These are phyloP conservation scores for Amorpha juglandis DNA, from an alignment of 2,888 invertebrate genomes.

Conservation along the genomic window DNA sequence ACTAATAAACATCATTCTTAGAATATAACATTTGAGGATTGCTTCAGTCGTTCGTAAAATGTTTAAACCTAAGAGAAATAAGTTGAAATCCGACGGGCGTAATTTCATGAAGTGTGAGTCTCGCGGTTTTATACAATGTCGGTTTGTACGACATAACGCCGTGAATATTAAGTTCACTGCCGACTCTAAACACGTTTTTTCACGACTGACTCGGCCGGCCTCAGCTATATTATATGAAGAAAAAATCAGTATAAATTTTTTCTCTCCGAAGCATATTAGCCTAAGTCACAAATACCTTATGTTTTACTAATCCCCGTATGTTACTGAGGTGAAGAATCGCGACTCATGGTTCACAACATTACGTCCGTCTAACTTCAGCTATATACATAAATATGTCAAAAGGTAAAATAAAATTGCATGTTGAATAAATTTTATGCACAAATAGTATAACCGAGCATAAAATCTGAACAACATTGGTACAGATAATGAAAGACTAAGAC, in stretches of 20 bases:
- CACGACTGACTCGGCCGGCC: no score
- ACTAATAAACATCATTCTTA: conserved; percentile 37
- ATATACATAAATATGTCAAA: conserved; percentile 63
- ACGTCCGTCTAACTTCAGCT: background rate
- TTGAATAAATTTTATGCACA: conserved; percentile 55
- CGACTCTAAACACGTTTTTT: no score
- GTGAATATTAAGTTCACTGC: no score
- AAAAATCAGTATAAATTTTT: no score
- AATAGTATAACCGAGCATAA: conserved; percentile 38
- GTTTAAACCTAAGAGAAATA: conserved; percentile 58
- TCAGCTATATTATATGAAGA: no score
- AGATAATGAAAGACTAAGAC: conserved; percentile 54
- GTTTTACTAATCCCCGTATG: no score
- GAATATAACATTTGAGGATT: conserved; percentile 51
- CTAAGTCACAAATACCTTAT: no score
- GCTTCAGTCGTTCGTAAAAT: conserved; percentile 61
- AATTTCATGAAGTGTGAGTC: background rate
- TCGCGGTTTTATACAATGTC: background rate
- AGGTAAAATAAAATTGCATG: conserved; percentile 57
- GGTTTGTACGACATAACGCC: no score
- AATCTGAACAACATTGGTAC: conserved; percentile 53
- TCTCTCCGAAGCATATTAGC: no score
- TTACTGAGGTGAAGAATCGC: no score
- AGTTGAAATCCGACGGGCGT: conserved; percentile 14
- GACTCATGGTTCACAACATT: background rate